Percentiles rank a stretch among this genome's conserved stretches.
phyloP scores from a whole-genome alignment of 2,113 vertebrate genomes.

The Pseudopodoces humilis region DNA sequence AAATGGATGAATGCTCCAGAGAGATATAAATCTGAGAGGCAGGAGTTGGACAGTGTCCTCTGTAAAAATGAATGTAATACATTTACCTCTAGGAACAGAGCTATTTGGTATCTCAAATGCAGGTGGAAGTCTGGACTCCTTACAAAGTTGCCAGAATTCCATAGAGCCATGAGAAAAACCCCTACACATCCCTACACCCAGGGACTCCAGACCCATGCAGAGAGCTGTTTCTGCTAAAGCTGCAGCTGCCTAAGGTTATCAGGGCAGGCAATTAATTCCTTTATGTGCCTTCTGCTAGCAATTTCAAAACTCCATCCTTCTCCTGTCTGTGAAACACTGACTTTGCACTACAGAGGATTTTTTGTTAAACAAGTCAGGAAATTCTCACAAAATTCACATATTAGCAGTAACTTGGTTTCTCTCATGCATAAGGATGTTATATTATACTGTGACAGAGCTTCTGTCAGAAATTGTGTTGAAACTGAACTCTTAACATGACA shows the following conservation, averaged over 20 bases:
- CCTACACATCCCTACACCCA: not conserved
- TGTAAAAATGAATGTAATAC: not conserved
- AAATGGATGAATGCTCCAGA: not conserved
- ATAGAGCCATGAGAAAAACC: not conserved
- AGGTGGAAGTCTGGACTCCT: not conserved
- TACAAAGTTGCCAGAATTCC: not conserved
- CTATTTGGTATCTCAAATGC: not conserved
- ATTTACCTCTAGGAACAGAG: not conserved
- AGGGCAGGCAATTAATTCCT: not conserved
- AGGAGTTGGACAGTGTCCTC: not conserved
- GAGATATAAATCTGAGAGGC: not conserved
- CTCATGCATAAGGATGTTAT: not conserved
- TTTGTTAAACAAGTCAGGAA: not conserved
- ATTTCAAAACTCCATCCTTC: not conserved
- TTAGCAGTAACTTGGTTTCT: accelerated
- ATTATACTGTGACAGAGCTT: not conserved
- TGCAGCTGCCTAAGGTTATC: not conserved
- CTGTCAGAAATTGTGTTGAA: not conserved
- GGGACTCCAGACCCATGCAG: not conserved
- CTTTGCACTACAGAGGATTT: not conserved
- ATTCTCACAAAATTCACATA: not conserved
- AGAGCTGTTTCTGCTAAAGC: not conserved
- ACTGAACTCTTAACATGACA: not conserved
- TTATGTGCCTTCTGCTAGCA: not conserved
- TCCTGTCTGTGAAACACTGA: not conserved